Evolutionary conservation across 64 coral and sea anemone species (phyloP), one percentile per base, ranked within the genome.

Genomic region (Orbicella faveolata): DNA sequence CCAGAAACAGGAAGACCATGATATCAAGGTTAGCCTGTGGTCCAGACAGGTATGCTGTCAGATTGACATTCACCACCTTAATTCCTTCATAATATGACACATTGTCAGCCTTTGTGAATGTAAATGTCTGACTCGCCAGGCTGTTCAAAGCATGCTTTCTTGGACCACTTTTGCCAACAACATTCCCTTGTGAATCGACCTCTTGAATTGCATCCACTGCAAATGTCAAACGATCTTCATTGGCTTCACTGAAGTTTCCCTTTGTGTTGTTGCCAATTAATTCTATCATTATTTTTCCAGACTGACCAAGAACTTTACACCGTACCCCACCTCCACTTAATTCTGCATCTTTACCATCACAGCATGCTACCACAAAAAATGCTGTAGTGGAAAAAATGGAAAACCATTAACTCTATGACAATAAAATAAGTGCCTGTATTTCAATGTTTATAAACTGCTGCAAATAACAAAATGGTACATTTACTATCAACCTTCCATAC

Each of bases 231-330:
- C 54, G 44, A 15, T 55, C 9, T 25, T 69, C 21, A n/a, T 69
- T 25, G 21, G 2, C 21, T 18, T 69, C 66, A 4, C 25, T 25
- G 66, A 69, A 69, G 51, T 57, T 55, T n/a, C 23, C 75, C 12
- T n/a, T 26, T 30, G 48, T 12, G 12, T 44, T 26, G 7, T 69
- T 69, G 66, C 25, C 21, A 69, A 69, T n/a, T n/a, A n/a, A 25
- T n/a, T n/a, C 66, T 69, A 55, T 25, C 48, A 11, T 79, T 26
- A 79, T 79, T 26, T 79, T 79, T 79, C 77, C 77, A 57, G 77
- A 55, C 8, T 79, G 48, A 26, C 77, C 77, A 55, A 55, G 48
- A 26, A 79, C 25, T 55, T 55, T 79, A 19, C 20, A 23, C 9
- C 17, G 9, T 11, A 55, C n/a, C 9, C 23, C 37, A 25, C n/a